These are phyloP conservation scores for Cyclophora albipunctata DNA, from an alignment of 2,888 invertebrate species.

Conservation along the genomic window DNA sequence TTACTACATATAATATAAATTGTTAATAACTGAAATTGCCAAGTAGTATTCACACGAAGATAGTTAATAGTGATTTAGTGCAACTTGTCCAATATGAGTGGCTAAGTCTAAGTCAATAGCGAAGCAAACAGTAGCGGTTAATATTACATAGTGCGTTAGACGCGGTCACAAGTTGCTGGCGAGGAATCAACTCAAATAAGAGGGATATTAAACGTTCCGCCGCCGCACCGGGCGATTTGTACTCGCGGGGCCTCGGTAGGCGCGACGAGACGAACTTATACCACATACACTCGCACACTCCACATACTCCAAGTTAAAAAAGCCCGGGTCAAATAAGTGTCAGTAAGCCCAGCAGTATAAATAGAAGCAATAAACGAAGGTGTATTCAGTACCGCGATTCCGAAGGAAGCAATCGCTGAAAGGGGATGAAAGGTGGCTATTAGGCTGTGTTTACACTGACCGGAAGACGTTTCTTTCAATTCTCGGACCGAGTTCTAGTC, in stretches of 20 bases:
- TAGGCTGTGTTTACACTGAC: slow-evolving; percentile 64
- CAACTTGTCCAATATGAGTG: slow-evolving; percentile 28
- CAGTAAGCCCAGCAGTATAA: too few relatives aligned
- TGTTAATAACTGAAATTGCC: too few relatives aligned
- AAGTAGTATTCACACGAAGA: too few relatives aligned
- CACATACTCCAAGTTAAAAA: too few relatives aligned
- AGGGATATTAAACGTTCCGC: slow-evolving; percentile 14
- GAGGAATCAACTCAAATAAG: slow-evolving; percentile 11
- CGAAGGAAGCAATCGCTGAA: slow-evolving; percentile 24
- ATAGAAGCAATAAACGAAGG: background rate
- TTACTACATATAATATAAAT: too few relatives aligned
- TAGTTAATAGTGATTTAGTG: background rate
- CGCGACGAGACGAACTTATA: too few relatives aligned
- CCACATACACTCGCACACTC: too few relatives aligned
- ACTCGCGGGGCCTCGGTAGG: too few relatives aligned
- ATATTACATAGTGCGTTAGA: slow-evolving; percentile 14
- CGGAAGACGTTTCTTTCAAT: slow-evolving; percentile 65
- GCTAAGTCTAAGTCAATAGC: slow-evolving; percentile 26
- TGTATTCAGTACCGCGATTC: slow-evolving; percentile 12
- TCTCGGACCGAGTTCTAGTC: slow-evolving; percentile 54
- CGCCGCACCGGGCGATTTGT: slow-evolving; percentile 9
- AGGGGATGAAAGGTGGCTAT: slow-evolving; percentile 39
- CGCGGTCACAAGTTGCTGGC: background rate
- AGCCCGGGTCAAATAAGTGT: too few relatives aligned
- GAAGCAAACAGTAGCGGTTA: slow-evolving; percentile 17